These are phyloP conservation scores for Drosophila guanche DNA, from an alignment of 1,140 invertebrate species.

Conservation along the genomic window DNA sequence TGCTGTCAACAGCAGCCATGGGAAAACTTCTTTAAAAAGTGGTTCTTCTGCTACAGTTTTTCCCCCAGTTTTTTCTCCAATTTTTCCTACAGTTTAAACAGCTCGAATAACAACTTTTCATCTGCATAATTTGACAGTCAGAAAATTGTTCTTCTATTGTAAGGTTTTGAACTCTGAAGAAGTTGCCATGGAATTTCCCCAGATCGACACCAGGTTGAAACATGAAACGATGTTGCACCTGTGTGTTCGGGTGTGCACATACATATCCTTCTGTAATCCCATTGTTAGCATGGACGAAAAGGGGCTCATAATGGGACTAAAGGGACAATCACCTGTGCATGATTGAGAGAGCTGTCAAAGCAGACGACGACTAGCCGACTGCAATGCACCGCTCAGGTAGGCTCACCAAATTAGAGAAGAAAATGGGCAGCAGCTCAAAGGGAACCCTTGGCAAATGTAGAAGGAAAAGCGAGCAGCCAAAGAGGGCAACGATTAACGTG, in stretches of 20 bases:
- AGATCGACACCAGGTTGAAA: conserved; percentile 67
- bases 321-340: conserved; percentile 48
- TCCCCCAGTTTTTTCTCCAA: conserved; percentile 8
- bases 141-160: conserved; percentile 6
- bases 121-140: conserved; percentile 31
- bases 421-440: conserved; percentile 6
- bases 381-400: conserved; percentile 35
- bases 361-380: conserved; percentile 20
- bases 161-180: conserved; percentile 15
- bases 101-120: neutral
- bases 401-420: conserved; percentile 7
- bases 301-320: conserved; percentile 18
- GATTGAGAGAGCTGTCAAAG: conserved; percentile 61
- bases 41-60: no score
- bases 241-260: conserved; percentile 5
- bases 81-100: neutral
- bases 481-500: conserved; percentile 41
- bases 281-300: conserved; percentile 34
- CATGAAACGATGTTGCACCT: conserved; percentile 43
- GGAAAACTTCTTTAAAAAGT: conserved; percentile 6
- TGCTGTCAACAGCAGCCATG: conserved; percentile 11
- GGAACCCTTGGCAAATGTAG: conserved; percentile 34
- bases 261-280: conserved; percentile 29
- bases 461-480: conserved; percentile 9
- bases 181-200: conserved; percentile 54